phyloP scores from a whole-genome alignment of 2,113 vertebrate genomes.

The Mustela lutreola region DNA sequence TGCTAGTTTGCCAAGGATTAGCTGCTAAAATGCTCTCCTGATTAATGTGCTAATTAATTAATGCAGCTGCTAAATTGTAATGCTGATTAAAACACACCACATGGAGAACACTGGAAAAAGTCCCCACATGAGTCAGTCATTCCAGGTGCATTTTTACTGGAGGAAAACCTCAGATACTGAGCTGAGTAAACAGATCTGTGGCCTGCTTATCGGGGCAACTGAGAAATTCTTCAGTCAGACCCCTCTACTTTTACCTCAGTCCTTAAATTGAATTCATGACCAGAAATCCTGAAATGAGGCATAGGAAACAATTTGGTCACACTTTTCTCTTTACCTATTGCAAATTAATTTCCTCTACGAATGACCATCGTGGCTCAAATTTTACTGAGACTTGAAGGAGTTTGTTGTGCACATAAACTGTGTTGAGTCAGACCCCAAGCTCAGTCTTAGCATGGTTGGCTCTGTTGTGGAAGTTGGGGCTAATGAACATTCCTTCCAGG shows the following conservation, averaged over 20 bases:
- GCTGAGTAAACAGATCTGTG: background rate
- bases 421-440: background rate
- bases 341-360: background rate
- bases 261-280: background rate
- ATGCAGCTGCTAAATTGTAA: conserved; percentile 81
- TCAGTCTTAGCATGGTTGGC: background rate
- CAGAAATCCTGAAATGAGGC: background rate
- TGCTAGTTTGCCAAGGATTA: conserved; percentile 77
- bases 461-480: background rate
- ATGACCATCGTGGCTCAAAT: background rate
- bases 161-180: background rate
- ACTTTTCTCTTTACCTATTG: background rate
- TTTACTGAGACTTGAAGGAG: background rate
- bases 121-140: conserved; percentile 62
- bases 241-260: background rate
- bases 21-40: conserved; percentile 80
- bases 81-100: conserved; percentile 79
- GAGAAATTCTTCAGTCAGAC: background rate
- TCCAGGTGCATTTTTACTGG: conserved; percentile 18
- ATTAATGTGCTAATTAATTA: conserved; percentile 85
- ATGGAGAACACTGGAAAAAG: conserved; percentile 73
- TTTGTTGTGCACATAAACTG: background rate
- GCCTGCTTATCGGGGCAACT: background rate
- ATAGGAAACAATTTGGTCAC: background rate
- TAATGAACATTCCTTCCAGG: background rate